Percentiles rank a stretch among this genome's conserved stretches.
Evolutionary conservation across 2,888 invertebrate species (phyloP).

Genomic region (Harpalus rufipes): DNA sequence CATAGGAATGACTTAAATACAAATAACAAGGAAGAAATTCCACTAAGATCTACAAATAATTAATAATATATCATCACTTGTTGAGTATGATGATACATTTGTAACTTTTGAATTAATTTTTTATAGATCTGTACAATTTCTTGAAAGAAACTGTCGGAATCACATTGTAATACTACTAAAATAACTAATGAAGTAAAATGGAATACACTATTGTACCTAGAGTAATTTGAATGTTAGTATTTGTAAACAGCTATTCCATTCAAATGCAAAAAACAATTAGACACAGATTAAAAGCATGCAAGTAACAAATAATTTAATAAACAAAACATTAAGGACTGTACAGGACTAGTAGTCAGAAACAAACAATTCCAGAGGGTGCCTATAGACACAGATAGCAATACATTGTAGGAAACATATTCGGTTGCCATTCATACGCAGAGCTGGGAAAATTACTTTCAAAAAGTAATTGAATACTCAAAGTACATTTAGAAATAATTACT

Average conservation of each 20-base stretch:
- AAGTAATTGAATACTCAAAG: no score
- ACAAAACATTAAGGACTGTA: constrained; percentile 40
- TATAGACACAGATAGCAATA: constrained; percentile 6
- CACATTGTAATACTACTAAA: neutral
- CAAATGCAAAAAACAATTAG: constrained; percentile 15
- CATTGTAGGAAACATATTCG: neutral
- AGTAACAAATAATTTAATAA: constrained; percentile 43
- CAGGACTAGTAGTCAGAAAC: constrained; percentile 16
- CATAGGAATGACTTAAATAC: constrained; percentile 57
- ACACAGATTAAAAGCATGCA: constrained; percentile 34
- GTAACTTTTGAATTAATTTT: neutral
- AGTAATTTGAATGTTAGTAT: neutral
- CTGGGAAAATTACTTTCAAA: no score
- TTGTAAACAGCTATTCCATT: constrained; percentile 11
- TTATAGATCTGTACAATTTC: neutral
- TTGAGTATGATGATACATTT: no score
- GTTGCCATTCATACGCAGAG: neutral
- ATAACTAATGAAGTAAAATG: constrained; percentile 3
- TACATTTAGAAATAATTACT: no score
- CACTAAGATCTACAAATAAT: neutral
- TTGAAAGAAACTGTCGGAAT: neutral
- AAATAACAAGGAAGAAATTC: neutral
- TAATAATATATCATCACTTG: no score
- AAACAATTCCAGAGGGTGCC: constrained; percentile 1
- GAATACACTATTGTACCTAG: neutral